Conservation (phyloP, 1,140 invertebrate genomes). For the Drosophila pseudoobscura region DNA sequence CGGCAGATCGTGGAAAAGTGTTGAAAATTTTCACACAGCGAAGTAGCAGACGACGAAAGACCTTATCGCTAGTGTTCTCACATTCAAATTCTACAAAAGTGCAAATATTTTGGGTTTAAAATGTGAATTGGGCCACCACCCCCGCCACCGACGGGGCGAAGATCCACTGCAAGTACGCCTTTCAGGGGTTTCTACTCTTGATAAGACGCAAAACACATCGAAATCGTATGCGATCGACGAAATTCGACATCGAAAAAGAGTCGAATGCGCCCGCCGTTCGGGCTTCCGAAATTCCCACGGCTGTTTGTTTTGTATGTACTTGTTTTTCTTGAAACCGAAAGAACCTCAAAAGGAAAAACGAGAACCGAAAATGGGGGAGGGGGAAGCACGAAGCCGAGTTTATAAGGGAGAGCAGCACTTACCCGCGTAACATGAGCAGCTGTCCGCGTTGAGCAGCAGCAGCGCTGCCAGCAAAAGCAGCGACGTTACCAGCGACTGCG, state of each 20-base stretch:
- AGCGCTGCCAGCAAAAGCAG: slow-evolving; percentile 19
- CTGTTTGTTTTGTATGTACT: slow-evolving; percentile 76
- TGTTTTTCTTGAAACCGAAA: slow-evolving; percentile 35
- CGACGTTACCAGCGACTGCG: slow-evolving; percentile 28
- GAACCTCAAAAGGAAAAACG: slow-evolving; percentile 13
- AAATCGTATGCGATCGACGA: slow-evolving; percentile 27
- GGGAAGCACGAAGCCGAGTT: slow-evolving; percentile 5
- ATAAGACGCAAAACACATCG: slow-evolving; percentile 27
- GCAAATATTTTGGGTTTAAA: too few species aligned
- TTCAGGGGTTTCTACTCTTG: slow-evolving; percentile 1
- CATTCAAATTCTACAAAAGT: too few species aligned
- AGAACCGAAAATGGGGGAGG: slow-evolving; percentile 27
- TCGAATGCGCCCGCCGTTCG: slow-evolving; percentile 12
- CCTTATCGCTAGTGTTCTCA: background rate
- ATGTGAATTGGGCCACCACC: too few species aligned
- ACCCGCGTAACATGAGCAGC: slow-evolving; percentile 79
- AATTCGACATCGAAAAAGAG: slow-evolving; percentile 15
- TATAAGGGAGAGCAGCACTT: slow-evolving; percentile 47
- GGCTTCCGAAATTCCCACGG: slow-evolving; percentile 64
- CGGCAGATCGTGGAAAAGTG: slow-evolving; percentile 23
- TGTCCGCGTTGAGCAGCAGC: slow-evolving; percentile 58
- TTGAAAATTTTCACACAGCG: slow-evolving; percentile 30
- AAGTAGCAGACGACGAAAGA: background rate
- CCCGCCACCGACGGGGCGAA: too few species aligned
- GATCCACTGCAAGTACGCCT: too few species aligned